Evolutionary conservation across 2,888 invertebrate genomes (phyloP).

Genomic region (Nasonia oneida): DNA sequence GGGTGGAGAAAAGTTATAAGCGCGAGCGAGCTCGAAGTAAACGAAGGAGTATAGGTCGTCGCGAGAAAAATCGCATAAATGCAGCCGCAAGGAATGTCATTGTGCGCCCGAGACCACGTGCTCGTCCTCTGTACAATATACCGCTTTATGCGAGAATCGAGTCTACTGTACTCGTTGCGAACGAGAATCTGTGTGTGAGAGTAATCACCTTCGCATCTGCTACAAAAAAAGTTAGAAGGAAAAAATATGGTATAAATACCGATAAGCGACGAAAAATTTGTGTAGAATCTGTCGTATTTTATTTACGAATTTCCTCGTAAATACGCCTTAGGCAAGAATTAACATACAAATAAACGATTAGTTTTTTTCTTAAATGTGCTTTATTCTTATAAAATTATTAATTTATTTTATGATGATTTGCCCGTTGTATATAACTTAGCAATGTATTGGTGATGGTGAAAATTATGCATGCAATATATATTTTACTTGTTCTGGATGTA

Average conservation of each 20-base stretch:
- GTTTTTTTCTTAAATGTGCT: constrained; percentile 55
- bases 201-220: constrained; percentile 39
- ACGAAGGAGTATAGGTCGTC: constrained; percentile 34
- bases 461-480: neutral
- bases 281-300: constrained; percentile 60
- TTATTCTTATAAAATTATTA: constrained; percentile 24
- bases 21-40: constrained; percentile 16
- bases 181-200: constrained; percentile 2
- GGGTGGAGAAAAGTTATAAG: constrained; percentile 1
- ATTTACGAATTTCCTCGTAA: constrained; percentile 57
- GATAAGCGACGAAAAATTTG: constrained; percentile 56
- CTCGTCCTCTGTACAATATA: constrained; percentile 42
- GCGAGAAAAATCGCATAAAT: constrained; percentile 51
- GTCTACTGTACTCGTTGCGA: constrained; percentile 68
- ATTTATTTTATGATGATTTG: neutral
- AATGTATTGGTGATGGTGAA: neutral
- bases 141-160: neutral
- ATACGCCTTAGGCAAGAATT: constrained; percentile 58
- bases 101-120: constrained; percentile 18
- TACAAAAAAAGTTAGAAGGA: constrained; percentile 24
- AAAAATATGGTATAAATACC: constrained; percentile 5
- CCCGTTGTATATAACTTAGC: neutral
- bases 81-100: constrained; percentile 46
- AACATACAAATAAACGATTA: constrained; percentile 59
- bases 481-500: neutral